phyloP scores from a whole-genome alignment of 1,140 invertebrate genomes.

The Hermatobates lingyangjiaoensis region DNA sequence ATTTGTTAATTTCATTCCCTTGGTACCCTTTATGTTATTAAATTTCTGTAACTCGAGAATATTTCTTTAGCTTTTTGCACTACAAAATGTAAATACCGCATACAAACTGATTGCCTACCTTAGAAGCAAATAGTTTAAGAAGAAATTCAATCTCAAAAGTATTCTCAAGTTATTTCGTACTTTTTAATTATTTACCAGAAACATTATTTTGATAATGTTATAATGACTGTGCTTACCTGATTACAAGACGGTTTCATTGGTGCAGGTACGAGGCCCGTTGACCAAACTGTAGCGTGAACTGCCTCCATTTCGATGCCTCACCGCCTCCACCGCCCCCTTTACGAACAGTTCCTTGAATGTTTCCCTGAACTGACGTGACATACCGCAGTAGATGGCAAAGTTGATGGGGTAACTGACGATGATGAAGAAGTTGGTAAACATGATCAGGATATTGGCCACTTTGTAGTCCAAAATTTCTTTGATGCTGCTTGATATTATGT shows the following conservation, averaged over 20 bases:
- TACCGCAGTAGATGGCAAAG: slow-evolving; percentile 89
- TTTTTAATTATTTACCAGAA: too few relatives aligned
- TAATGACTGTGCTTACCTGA: too few relatives aligned
- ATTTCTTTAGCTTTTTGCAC: too few relatives aligned
- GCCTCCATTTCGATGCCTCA: slow-evolving; percentile 21
- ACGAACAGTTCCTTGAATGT: slow-evolving; percentile 82
- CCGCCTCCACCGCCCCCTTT: slow-evolving; percentile 24
- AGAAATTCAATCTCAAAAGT: too few relatives aligned
- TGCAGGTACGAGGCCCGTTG: slow-evolving; percentile 57
- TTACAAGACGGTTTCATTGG: slow-evolving; percentile 65
- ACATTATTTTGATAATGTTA: too few relatives aligned
- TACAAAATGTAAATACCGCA: too few relatives aligned
- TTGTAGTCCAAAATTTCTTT: slow-evolving; percentile 53
- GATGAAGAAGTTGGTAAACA: slow-evolving; percentile 81
- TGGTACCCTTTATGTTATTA: too few relatives aligned
- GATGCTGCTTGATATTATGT: slow-evolving; percentile 58
- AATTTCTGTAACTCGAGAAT: too few relatives aligned
- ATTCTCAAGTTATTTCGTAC: too few relatives aligned
- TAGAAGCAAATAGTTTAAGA: too few relatives aligned
- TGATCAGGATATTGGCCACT: slow-evolving; percentile 60
- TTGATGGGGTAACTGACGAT: slow-evolving; percentile 81
- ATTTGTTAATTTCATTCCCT: too few relatives aligned
- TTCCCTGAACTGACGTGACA: slow-evolving; percentile 81
- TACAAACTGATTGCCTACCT: too few relatives aligned
- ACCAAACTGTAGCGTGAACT: slow-evolving; percentile 51